Evolutionary conservation across 1,140 invertebrate species (phyloP), one percentile per base, ranked within the genome.

Genomic region (Musca domestica): DNA sequence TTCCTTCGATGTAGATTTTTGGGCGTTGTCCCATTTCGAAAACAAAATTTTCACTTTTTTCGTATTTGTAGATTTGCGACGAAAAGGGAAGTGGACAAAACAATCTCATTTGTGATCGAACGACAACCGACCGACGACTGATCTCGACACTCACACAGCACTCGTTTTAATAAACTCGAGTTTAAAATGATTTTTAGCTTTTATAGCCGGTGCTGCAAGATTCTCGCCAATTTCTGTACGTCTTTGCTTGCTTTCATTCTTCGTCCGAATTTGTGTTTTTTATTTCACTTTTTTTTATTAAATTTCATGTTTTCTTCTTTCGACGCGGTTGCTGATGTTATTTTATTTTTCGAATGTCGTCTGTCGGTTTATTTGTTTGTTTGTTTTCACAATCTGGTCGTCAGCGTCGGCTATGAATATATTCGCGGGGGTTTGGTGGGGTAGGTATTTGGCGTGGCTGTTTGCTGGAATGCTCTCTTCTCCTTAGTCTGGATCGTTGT

Each of bases 91-190:
- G 10, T 2, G 12, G 6, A 41, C 34, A 41, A 41, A 41, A 41
- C 12, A 41, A 41, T 41, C 34, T 41, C 10, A 10, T 41, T 41
- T 41, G 34, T 41, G 34, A 41, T 41, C 41, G 64, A 27, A 17
- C 22, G 20, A 27, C 22, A 48, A 47, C 64, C 49, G 64, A 66
- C 47, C 65, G 48, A 34, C 69, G 48, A 47, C 69, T 71, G 76
- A 80, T 80, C 76, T 80, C 70, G 72, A 71, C 76, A 76, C 76
- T 76, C 74, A 72, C 72, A 78, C 76, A 76, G 74, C 76, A 76
- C 76, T 76, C 71, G 75, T 72, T 80, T 80, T 76, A 80, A 80
- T 80, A 80, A 80, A 76, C 75, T 74, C 76, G 78, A 80, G 75
- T 78, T 74, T 72, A 75, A 76, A 78, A 74, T 72, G 76, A 74